Evolutionary conservation across 2,113 vertebrate genomes (phyloP).

Genomic region (Sardina pilchardus): DNA sequence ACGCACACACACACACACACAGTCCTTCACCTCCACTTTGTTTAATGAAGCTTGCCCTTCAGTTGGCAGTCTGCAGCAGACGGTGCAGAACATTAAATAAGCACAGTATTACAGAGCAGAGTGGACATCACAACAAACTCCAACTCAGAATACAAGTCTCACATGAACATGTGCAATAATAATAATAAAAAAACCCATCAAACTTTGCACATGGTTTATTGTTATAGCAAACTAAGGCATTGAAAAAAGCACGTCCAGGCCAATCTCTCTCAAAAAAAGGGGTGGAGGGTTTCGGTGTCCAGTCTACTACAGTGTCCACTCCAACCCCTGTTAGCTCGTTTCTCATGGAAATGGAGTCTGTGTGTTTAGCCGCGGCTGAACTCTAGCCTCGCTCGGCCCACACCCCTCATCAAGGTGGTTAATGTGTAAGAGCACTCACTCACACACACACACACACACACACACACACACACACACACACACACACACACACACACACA

Average conservation of each 20-base stretch:
- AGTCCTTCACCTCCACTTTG: not conserved
- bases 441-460: too few species aligned
- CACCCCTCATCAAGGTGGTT: constrained; percentile 48
- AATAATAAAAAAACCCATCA: not conserved
- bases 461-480: too few species aligned
- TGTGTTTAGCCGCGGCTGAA: constrained; percentile 1
- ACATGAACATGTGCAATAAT: not conserved
- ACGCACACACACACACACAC: constrained; percentile 12
- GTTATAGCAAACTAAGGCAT: not conserved
- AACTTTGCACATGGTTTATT: not conserved
- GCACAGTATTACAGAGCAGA: not conserved
- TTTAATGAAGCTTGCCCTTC: constrained; percentile 53
- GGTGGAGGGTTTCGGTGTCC: not conserved
- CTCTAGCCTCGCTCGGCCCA: not conserved
- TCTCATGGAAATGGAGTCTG: not conserved
- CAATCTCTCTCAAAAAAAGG: not conserved
- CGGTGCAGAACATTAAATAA: not conserved
- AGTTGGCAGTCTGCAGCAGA: constrained; percentile 47
- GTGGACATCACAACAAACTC: not conserved
- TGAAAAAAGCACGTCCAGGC: not conserved
- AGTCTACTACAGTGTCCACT: not conserved
- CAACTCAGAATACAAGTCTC: not conserved
- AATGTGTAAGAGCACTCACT: too few species aligned
- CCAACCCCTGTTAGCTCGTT: not conserved
- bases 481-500: too few species aligned